These are phyloP conservation scores for Zoanthus gigantus DNA, from an alignment of 92 coral and sea anemone genomes.

Conservation along the genomic window DNA sequence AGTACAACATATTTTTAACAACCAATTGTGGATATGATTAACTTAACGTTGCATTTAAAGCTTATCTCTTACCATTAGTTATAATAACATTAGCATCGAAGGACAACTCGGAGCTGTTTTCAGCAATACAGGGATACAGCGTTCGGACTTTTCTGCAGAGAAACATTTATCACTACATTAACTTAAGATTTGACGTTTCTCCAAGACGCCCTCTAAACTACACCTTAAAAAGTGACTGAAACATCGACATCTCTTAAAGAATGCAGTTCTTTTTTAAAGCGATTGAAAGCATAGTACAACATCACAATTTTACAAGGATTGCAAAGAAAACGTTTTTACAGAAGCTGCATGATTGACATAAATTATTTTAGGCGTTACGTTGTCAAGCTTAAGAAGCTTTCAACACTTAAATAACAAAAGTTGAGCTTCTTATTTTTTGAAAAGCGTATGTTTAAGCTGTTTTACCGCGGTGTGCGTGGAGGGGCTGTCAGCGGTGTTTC, in stretches of 20 bases:
- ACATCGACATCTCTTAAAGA: not conserved
- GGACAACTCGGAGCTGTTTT: constrained; percentile 90
- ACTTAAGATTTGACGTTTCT: not conserved
- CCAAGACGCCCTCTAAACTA: not conserved
- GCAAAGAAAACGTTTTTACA: not conserved
- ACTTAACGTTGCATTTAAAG: not conserved
- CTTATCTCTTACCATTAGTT: constrained; percentile 77
- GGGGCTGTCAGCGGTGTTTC: constrained; percentile 73
- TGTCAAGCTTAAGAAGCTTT: too few relatives aligned
- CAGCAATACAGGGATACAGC: constrained; percentile 95
- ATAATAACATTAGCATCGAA: constrained; percentile 93
- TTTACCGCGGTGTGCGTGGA: constrained; percentile 75
- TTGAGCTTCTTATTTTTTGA: not conserved
- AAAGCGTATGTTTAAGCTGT: not conserved
- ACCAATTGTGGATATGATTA: not conserved
- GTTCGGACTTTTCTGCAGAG: constrained; percentile 89
- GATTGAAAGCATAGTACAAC: not conserved
- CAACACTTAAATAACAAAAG: too few relatives aligned
- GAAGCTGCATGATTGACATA: too few relatives aligned
- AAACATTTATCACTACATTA: not conserved
- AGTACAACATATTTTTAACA: not conserved
- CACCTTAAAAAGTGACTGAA: not conserved
- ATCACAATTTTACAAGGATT: not conserved
- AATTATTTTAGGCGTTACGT: too few relatives aligned
- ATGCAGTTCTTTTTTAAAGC: not conserved